phyloP scores from a whole-genome alignment of 1,140 invertebrate species.

The Lamellibrachia luymesi region DNA sequence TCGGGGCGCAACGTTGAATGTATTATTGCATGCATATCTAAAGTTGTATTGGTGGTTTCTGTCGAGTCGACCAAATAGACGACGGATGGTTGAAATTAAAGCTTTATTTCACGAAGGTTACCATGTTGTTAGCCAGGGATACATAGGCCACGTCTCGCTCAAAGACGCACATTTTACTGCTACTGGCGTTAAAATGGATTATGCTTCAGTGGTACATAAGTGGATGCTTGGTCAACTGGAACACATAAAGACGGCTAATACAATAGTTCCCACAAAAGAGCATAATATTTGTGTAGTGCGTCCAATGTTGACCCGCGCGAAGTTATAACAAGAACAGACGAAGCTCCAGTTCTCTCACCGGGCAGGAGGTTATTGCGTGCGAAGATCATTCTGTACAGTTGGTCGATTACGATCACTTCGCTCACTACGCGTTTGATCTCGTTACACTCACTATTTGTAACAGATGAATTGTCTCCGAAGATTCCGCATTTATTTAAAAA shows the following conservation, averaged over 20 bases:
- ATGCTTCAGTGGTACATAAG: too few species aligned
- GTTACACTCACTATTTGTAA: not conserved
- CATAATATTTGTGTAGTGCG: not conserved
- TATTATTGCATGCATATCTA: not conserved
- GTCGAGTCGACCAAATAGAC: not conserved
- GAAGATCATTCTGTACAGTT: not conserved
- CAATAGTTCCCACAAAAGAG: not conserved
- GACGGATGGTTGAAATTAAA: not conserved
- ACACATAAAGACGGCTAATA: not conserved
- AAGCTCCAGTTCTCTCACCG: not conserved
- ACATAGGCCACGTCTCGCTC: not conserved
- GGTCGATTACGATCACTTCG: not conserved
- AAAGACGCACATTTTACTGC: not conserved
- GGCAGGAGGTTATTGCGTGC: not conserved
- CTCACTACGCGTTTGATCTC: not conserved
- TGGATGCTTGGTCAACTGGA: not conserved
- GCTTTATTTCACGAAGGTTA: not conserved
- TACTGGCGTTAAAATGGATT: too few species aligned
- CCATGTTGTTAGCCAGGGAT: not conserved
- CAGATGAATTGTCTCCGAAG: not conserved
- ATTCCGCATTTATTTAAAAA: not conserved
- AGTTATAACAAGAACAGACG: not conserved
- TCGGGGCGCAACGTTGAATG: too few species aligned
- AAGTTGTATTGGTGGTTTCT: not conserved
- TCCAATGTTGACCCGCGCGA: too few species aligned